A percentile compares a stretch with the other conserved stretches of the same genome.
Conservation (phyloP, 2,797 vertebrate species). For the Mus spretus region DNA sequence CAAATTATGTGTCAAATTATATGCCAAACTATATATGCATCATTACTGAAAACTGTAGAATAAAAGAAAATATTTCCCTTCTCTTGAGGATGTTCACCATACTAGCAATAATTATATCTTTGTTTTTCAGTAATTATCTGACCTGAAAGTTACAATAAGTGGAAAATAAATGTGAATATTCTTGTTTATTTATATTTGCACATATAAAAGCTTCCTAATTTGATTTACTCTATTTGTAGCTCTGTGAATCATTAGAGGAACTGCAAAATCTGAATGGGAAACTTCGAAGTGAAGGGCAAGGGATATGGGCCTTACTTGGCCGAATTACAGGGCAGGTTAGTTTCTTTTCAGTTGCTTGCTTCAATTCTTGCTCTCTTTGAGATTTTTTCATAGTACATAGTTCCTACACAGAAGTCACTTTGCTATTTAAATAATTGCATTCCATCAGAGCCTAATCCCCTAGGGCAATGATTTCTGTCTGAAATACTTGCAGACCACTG, state of each 20-base stretch:
- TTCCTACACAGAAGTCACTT: slow-evolving; percentile 65
- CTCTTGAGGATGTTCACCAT: neutral
- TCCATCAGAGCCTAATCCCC: slow-evolving; percentile 73
- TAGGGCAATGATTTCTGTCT: slow-evolving; percentile 78
- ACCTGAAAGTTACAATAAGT: slow-evolving; percentile 41
- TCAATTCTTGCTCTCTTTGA: neutral
- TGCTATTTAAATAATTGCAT: slow-evolving; percentile 59
- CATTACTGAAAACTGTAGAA: slow-evolving; percentile 1
- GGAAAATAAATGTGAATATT: neutral
- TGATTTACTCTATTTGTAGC: slow-evolving; percentile 87
- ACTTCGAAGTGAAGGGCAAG: slow-evolving; percentile 95
- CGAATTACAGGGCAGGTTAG: slow-evolving; percentile 96
- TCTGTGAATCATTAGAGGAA: slow-evolving; percentile 97
- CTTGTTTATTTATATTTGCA: slow-evolving; percentile 42
- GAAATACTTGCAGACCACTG: slow-evolving; percentile 73
- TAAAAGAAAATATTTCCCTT: slow-evolving; percentile 42
- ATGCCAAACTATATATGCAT: slow-evolving; percentile 9
- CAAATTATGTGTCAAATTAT: slow-evolving; percentile 47
- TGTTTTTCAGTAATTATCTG: neutral
- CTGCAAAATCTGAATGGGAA: slow-evolving; percentile 96
- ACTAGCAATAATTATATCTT: slow-evolving; percentile 32
- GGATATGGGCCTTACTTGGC: slow-evolving; percentile 95
- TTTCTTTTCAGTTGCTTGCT: slow-evolving; percentile 31
- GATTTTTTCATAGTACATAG: slow-evolving; percentile 57
- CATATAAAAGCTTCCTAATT: slow-evolving; percentile 41